Evolutionary conservation across 2,888 invertebrate species (phyloP).

Genomic region (Drosophila meridionalis): DNA sequence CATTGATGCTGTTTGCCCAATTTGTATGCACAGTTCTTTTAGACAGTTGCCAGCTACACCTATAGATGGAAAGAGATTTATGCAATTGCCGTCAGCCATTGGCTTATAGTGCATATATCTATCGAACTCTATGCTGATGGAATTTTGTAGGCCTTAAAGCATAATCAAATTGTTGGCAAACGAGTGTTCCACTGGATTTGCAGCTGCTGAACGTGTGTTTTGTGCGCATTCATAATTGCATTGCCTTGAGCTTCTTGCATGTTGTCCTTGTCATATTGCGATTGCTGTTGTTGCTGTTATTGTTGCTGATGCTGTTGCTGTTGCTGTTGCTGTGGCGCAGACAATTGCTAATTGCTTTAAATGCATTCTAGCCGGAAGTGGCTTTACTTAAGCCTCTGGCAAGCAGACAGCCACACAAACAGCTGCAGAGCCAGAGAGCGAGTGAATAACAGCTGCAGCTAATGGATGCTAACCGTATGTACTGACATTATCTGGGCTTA

Average conservation of each 20-base stretch:
- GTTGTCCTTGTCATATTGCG: conserved; percentile 22
- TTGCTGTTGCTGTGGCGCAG: conserved; percentile 43
- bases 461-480: conserved; percentile 28
- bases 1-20: conserved; percentile 58
- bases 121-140: not conserved
- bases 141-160: not conserved
- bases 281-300: conserved; percentile 25
- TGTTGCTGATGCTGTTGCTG: conserved; percentile 35
- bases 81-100: conserved; percentile 3
- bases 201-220: conserved; percentile 1
- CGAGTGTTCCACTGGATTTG: not conserved
- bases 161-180: not conserved
- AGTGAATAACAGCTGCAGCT: conserved; percentile 19
- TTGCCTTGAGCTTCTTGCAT: conserved; percentile 29
- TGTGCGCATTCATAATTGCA: conserved; percentile 6
- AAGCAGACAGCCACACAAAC: conserved; percentile 37
- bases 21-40: conserved; percentile 16
- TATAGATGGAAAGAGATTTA: conserved; percentile 1
- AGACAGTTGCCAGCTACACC: not conserved
- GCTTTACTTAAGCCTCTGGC: conserved; percentile 66
- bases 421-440: conserved; percentile 3
- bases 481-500: conserved; percentile 61
- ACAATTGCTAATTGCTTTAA: conserved; percentile 75
- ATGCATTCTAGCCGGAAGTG: conserved; percentile 72
- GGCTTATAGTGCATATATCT: not conserved